Evolutionary conservation across 2,888 invertebrate species (phyloP), one percentile per base, ranked within the genome.

Genomic region (Cheilosia vulpina): DNA sequence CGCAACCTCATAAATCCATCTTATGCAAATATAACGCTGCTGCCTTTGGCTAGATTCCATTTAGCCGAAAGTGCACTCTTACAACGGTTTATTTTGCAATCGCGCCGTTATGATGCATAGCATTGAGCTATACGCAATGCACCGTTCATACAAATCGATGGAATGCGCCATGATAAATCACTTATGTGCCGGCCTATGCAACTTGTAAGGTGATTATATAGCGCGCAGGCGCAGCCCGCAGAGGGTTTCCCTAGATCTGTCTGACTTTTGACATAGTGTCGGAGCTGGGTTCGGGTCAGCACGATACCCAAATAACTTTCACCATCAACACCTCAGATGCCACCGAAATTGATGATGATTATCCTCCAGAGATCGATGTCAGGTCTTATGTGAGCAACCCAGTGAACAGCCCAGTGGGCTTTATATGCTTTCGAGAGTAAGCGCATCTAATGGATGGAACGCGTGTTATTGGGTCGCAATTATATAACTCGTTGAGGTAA

Each of bases 101-200:
- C 83, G 47, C 38, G 38, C 38, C 73, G 83, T 84, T 84, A 79
- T 47, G 68, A 43, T 57, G 60, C 65, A 78, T 77, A 45, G 3
- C 24, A 6, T 9, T 34, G 34, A 34, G 34, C 11, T 34, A 11
- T 50, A 65, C 55, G 72, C 60, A 52, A 66, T 58, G 69, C 75
- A 55, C 58, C 69, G 52, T 60, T 0, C 31, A 60, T 47, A 69
- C 55, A 68, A 50, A 34, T 31, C 62, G 15, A n/a, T 47, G 83
- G 83, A 75, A 84, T 84, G 79, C 79, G 79, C 68, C 79, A 79
- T 55, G 73, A 79, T 84, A 84, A 79, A 84, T 84, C 79, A 84
- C 69, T 79, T 57, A 69, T 62, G 72, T 21, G 58, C 27, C 72
- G 34, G 15, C 47, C 62, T 19, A 45, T 41, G 41, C 34, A 41